Percentiles rank a stretch among this genome's conserved stretches.
These are phyloP conservation scores for Sarcoramphus papa DNA, from an alignment of 2,797 vertebrate genomes.

Conservation along the genomic window DNA sequence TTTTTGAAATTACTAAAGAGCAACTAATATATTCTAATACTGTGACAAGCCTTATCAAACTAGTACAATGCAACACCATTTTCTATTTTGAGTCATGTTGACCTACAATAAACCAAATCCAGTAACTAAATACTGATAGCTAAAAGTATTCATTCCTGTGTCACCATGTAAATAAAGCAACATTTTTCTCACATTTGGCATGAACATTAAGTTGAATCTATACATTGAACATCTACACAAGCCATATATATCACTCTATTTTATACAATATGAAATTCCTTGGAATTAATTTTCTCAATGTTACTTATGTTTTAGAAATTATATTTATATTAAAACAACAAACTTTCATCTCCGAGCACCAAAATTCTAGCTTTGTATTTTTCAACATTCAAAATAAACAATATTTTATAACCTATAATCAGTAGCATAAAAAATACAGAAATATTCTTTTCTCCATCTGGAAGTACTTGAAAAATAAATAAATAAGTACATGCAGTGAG, in stretches of 20 bases:
- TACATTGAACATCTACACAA: not conserved
- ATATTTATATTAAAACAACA: not conserved
- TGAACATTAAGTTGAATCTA: not conserved
- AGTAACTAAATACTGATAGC: not conserved
- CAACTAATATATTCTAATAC: not conserved
- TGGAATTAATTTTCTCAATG: not conserved
- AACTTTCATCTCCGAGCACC: not conserved
- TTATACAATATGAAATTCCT: not conserved
- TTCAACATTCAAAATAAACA: not conserved
- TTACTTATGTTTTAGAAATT: not conserved
- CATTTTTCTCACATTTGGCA: not conserved
- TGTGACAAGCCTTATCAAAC: not conserved
- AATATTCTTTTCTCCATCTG: not conserved
- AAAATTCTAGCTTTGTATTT: not conserved
- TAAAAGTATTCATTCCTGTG: not conserved
- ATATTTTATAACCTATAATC: not conserved
- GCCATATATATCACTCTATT: accelerated
- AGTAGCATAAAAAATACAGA: not conserved
- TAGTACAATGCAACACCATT: not conserved
- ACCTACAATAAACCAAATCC: not conserved
- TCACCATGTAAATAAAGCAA: not conserved
- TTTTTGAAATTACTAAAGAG: not conserved
- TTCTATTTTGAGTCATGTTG: not conserved
- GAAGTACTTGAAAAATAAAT: not conserved
- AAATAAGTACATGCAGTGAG: not conserved